Percentiles rank a stretch among this genome's conserved stretches.
Conservation (phyloP, 2,113 vertebrate species). For the Brachyhypopomus gauderio region DNA sequence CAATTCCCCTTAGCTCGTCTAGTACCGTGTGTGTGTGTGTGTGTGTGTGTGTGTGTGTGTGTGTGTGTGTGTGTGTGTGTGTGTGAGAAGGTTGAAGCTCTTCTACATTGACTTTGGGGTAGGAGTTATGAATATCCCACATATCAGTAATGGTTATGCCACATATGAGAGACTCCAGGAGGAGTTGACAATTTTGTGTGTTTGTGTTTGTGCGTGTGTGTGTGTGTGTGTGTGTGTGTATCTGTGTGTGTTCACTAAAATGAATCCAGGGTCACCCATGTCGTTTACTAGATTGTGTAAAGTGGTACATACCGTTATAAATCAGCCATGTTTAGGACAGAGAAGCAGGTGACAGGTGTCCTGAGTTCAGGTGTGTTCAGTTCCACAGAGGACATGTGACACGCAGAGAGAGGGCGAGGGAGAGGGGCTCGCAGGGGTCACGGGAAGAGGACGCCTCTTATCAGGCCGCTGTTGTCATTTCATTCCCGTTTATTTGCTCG, state of each 20-base stretch:
- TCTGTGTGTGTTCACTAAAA: conserved; percentile 4
- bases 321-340: too few species aligned
- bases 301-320: background rate
- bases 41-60: conserved; percentile 38
- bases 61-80: conserved; percentile 36
- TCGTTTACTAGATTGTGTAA: background rate
- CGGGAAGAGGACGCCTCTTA: background rate
- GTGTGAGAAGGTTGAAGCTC: background rate
- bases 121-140: conserved; percentile 34
- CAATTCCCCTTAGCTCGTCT: conserved; percentile 47
- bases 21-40: conserved; percentile 12
- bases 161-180: conserved; percentile 27
- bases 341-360: too few species aligned
- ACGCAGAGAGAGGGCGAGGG: background rate
- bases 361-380: too few species aligned
- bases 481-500: conserved; percentile 14
- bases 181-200: background rate
- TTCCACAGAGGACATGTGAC: background rate
- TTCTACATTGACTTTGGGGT: conserved; percentile 31
- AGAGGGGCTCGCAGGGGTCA: background rate
- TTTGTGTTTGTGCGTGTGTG: background rate
- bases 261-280: background rate
- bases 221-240: background rate
- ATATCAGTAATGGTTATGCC: conserved; percentile 8
- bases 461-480: background rate